phyloP scores from a whole-genome alignment of 64 coral and sea anemone genomes.

The Cladopsammia gracilis region DNA sequence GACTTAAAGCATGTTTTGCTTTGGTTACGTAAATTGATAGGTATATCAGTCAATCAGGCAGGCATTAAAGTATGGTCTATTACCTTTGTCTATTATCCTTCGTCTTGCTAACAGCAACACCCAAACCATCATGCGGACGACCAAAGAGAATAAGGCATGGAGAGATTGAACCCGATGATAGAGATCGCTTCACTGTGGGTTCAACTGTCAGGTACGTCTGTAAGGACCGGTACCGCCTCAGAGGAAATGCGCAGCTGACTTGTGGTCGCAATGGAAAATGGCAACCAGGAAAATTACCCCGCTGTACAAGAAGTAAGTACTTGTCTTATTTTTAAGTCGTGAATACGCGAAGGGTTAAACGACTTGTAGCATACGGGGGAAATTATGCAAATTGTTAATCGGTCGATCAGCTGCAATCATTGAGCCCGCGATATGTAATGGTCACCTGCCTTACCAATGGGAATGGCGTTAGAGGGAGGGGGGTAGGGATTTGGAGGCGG shows the following conservation, averaged over 20 bases:
- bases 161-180: not conserved
- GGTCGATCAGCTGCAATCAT: no score
- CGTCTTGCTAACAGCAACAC: not conserved
- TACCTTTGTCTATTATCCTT: not conserved
- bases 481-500: no score
- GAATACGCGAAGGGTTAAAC: no score
- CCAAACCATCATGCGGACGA: not conserved
- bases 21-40: no score
- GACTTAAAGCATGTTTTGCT: no score
- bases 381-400: no score
- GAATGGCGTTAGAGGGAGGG: no score
- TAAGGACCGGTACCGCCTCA: constrained; percentile 24
- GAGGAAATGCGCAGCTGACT: not conserved
- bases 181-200: not conserved
- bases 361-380: no score
- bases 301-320: constrained; percentile 23
- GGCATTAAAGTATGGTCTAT: no score
- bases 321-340: not conserved
- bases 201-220: constrained; percentile 33
- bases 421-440: no score
- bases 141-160: not conserved
- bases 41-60: no score
- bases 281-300: not conserved
- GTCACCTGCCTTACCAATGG: no score
- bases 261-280: not conserved